A percentile compares a stretch with the other conserved stretches of the same genome.
Evolutionary conservation across 2,888 invertebrate genomes (phyloP).

Genomic region (Aspidiotus destructor): DNA sequence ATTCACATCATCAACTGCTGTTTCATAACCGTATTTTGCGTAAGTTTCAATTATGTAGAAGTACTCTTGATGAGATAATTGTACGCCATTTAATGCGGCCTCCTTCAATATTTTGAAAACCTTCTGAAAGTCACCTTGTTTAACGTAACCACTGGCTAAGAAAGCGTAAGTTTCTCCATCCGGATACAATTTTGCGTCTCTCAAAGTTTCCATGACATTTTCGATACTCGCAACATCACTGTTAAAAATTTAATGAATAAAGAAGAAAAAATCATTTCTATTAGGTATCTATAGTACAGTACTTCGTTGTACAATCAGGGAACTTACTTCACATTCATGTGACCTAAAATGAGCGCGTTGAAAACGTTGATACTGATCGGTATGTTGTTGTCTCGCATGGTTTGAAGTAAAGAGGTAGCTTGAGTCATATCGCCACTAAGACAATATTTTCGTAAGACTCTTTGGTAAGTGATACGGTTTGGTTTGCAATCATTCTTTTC

Average conservation of each 20-base stretch:
- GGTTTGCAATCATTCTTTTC: constrained; percentile 68
- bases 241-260: constrained; percentile 38
- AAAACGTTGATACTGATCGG: constrained; percentile 74
- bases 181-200: constrained; percentile 63
- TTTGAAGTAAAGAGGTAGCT: constrained; percentile 72
- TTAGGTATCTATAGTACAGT: not conserved
- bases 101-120: constrained; percentile 50
- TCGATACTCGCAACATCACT: constrained; percentile 74
- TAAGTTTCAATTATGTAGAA: constrained; percentile 62
- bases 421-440: constrained; percentile 76
- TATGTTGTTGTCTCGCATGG: constrained; percentile 68
- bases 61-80: constrained; percentile 60
- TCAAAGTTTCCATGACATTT: constrained; percentile 69
- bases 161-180: constrained; percentile 66
- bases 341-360: constrained; percentile 75
- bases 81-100: constrained; percentile 55
- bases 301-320: constrained; percentile 12
- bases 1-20: constrained; percentile 51
- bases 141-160: constrained; percentile 66
- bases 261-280: too few relatives aligned
- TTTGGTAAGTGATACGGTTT: constrained; percentile 75
- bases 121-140: constrained; percentile 59
- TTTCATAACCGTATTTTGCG: constrained; percentile 54
- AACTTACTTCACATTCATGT: constrained; percentile 59
- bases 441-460: constrained; percentile 71